phyloP scores from a whole-genome alignment of 2,888 invertebrate species.

The Drosophila meridionalis region DNA sequence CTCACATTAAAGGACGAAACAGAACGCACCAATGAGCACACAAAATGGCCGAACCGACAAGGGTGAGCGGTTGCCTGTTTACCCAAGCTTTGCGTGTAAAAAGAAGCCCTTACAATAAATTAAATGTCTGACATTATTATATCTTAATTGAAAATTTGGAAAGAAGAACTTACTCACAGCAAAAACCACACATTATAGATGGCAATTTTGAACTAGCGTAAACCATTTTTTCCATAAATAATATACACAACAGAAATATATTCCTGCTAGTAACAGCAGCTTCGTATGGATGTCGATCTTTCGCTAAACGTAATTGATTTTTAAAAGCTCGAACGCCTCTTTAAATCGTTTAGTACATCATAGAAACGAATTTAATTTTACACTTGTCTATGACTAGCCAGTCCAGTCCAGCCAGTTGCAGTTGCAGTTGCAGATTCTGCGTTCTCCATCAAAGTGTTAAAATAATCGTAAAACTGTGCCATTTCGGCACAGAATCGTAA shows the following conservation, averaged over 20 bases:
- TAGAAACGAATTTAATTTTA: constrained; percentile 81
- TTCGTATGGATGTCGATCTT: constrained; percentile 18
- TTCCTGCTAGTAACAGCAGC: not conserved
- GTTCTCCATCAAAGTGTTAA: constrained; percentile 63
- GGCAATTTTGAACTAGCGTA: constrained; percentile 49
- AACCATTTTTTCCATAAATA: constrained; percentile 65
- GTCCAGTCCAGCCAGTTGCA: not conserved
- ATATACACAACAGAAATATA: constrained; percentile 1
- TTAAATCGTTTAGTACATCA: constrained; percentile 54
- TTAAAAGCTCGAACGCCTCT: constrained; percentile 62
- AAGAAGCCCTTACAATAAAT: constrained; percentile 79
- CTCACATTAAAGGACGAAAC: constrained; percentile 77
- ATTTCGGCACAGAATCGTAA: constrained; percentile 57
- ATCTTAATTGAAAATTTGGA: constrained; percentile 74
- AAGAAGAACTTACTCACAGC: constrained; percentile 9
- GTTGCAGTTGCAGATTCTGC: constrained; percentile 22
- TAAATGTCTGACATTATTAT: constrained; percentile 84
- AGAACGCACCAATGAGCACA: constrained; percentile 62
- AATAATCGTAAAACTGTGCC: constrained; percentile 65
- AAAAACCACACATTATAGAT: constrained; percentile 45
- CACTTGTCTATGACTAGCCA: constrained; percentile 78
- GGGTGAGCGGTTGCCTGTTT: constrained; percentile 43
- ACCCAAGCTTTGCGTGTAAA: constrained; percentile 69
- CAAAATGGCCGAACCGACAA: constrained; percentile 60
- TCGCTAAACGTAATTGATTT: constrained; percentile 50